Evolutionary conservation across 2,113 vertebrate species (phyloP).

Genomic region (Coturnix japonica): DNA sequence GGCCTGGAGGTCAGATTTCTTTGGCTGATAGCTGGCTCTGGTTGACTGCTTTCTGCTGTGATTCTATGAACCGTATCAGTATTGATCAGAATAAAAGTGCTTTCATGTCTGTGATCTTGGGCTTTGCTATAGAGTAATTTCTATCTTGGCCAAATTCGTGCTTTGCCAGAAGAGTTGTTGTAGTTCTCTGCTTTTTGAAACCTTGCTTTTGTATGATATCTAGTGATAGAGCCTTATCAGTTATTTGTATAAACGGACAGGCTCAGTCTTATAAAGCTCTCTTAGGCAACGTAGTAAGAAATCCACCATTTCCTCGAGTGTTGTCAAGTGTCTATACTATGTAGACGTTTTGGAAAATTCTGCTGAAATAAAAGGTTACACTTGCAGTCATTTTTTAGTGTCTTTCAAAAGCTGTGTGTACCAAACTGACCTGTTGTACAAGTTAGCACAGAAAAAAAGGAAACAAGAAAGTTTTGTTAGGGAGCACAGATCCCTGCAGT

Average conservation of each 20-base stretch:
- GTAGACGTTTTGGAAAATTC: neutral
- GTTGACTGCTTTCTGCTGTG: slow-evolving; percentile 11
- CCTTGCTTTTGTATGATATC: neutral
- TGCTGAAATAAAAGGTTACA: neutral
- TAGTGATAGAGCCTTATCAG: neutral
- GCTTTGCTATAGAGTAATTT: neutral
- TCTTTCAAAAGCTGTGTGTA: neutral
- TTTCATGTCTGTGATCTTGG: neutral
- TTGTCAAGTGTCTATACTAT: neutral
- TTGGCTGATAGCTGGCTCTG: neutral
- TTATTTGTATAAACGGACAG: neutral
- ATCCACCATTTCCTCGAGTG: neutral
- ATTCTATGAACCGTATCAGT: neutral
- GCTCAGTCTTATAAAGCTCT: neutral
- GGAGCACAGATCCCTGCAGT: fast-evolving
- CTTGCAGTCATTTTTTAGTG: neutral
- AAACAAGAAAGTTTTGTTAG: neutral
- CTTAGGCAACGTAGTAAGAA: neutral
- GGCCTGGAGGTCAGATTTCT: neutral
- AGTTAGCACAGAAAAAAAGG: neutral
- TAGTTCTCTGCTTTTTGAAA: neutral
- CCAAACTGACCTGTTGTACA: neutral
- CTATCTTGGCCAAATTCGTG: neutral
- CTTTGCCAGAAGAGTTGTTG: neutral
- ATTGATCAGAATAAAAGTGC: neutral